Evolutionary conservation across 37 sponge, comb jelly and placozoan genomes (phyloP).

Genomic region (Mnemiopsis leidyi): DNA sequence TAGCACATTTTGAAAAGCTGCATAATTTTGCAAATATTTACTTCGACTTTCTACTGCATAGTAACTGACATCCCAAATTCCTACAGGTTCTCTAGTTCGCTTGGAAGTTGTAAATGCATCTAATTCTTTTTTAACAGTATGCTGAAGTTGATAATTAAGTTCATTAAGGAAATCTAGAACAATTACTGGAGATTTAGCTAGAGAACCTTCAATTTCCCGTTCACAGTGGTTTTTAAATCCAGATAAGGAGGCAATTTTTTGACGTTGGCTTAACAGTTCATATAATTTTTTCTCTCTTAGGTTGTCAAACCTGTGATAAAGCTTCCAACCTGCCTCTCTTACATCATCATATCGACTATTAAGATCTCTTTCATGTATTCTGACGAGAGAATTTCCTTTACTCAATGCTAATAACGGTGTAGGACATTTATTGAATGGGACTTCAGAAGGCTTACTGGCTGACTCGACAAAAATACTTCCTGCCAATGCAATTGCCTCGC

Average conservation of each 20-base stretch:
- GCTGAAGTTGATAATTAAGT: conserved; percentile 67
- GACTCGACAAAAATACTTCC: not conserved
- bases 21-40: not conserved
- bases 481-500: not conserved
- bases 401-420: not conserved
- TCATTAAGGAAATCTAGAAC: conserved; percentile 73
- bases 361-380: not conserved
- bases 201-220: conserved; percentile 43
- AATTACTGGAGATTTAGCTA: conserved; percentile 72
- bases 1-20: conserved; percentile 50
- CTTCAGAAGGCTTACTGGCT: not conserved
- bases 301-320: not conserved
- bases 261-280: not conserved
- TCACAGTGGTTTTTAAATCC: not conserved
- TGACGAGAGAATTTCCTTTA: not conserved
- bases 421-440: not conserved
- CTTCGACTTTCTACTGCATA: conserved; percentile 52
- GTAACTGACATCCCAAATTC: conserved; percentile 75
- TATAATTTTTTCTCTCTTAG: not conserved
- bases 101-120: conserved; percentile 49
- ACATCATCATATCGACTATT: conserved; percentile 56
- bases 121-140: conserved; percentile 70
- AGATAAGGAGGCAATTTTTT: not conserved
- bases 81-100: not conserved
- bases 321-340: conserved; percentile 30